A percentile compares a stretch with the other conserved stretches of the same genome.
These are phyloP conservation scores for Philaethria dido DNA, from an alignment of 2,888 invertebrate genomes.

Conservation along the genomic window DNA sequence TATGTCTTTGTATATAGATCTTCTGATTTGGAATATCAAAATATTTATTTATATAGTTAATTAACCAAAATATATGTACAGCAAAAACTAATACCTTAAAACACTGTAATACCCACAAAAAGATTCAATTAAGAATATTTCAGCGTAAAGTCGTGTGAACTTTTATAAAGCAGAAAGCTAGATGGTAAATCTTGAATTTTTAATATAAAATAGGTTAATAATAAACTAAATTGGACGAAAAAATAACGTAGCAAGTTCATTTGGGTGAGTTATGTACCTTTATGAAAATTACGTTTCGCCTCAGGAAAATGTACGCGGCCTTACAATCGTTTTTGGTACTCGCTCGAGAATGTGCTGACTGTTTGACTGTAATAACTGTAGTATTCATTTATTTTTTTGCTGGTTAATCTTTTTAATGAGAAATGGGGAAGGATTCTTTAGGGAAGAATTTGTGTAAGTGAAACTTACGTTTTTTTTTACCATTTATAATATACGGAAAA, in stretches of 20 bases:
- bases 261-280: conserved; percentile 27
- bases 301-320: conserved; percentile 34
- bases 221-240: conserved; percentile 2
- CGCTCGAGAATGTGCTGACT: neutral
- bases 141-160: neutral
- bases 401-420: neutral
- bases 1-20: too few species aligned
- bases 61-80: neutral
- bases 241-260: conserved; percentile 21
- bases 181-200: conserved; percentile 2
- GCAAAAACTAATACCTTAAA: neutral
- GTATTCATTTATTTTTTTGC: neutral
- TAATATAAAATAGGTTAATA: conserved; percentile 4
- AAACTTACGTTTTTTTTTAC: too few species aligned
- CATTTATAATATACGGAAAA: too few species aligned
- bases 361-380: neutral
- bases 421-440: neutral
- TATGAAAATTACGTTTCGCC: conserved; percentile 42
- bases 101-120: neutral
- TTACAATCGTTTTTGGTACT: neutral
- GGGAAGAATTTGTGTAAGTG: too few species aligned
- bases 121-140: conserved; percentile 1
- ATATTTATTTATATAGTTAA: neutral
- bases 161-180: conserved; percentile 2
- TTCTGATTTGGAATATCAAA: too few species aligned